Conservation (phyloP, 2,888 invertebrate species). For the Pharmacophagus antenor region DNA sequence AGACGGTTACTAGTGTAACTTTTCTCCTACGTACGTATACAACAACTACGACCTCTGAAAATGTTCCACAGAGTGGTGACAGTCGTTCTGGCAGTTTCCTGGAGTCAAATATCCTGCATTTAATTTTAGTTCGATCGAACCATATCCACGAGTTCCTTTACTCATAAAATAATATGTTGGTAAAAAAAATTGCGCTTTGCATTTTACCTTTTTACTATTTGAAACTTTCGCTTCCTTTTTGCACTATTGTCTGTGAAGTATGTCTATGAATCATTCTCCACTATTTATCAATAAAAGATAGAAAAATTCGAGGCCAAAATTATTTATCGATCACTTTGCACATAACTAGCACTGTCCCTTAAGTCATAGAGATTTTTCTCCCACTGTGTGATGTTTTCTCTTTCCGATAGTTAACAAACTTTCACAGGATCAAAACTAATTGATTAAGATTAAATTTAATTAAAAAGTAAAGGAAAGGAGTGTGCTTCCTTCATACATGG, state of each 20-base stretch:
- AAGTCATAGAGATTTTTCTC: not conserved
- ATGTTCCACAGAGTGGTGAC: not conserved
- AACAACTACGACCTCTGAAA: not conserved
- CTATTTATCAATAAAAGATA: not conserved
- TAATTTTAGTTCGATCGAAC: conserved; percentile 1
- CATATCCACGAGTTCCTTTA: not conserved
- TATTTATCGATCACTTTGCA: not conserved
- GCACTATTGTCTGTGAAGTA: conserved; percentile 2
- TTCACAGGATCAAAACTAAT: not conserved
- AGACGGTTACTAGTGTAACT: conserved; percentile 2
- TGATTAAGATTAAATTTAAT: not conserved
- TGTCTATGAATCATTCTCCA: not conserved
- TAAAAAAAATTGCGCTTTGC: conserved; percentile 7
- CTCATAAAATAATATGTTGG: not conserved
- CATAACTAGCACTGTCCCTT: not conserved
- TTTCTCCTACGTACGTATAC: not conserved
- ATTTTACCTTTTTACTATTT: too few relatives aligned
- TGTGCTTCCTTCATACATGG: not conserved
- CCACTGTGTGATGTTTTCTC: not conserved
- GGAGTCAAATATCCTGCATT: conserved; percentile 3
- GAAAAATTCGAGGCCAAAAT: not conserved
- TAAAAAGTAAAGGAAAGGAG: not conserved
- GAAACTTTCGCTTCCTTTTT: too few relatives aligned
- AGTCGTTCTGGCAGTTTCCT: conserved; percentile 9
- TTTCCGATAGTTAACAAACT: not conserved